Base-by-base conservation (phyloP, 2,113 vertebrate species). In the Microcebus tavaratra region DNA sequence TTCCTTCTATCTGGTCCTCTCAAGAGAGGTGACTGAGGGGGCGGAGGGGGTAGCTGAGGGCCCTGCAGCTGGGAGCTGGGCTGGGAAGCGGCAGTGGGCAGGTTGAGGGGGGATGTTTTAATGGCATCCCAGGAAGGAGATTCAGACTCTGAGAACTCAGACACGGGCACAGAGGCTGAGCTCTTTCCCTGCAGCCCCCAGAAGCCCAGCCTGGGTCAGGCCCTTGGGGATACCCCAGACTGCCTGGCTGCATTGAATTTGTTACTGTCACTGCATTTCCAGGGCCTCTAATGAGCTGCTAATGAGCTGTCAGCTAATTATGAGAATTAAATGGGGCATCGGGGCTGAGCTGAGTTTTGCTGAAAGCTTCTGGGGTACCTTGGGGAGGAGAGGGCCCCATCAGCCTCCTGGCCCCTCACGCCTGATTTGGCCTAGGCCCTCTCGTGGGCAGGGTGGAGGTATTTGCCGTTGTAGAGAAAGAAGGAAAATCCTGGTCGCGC, bases 231-330 rank as follows among this genome's bases (percentile, higher is more conserved):
- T 18, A 67, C 75, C 91, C 96, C 76, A 90, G 96, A 96, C 96
- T 98, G 97, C 55, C 96, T 98, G 98, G 98, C 97, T 98, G 95
- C 96, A 96, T 96, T 95, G 94, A 97, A 98, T 98, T 98, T 98
- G 97, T 98, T 98, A 98, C 97, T 98, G 98, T 98, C 85, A 65
- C 87, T 63, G 96, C 93, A 97, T 98, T 98, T 98, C 96, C 96
- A 98, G 94, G 97, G 92, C 92, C 98, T 97, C 97, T 99, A 98
- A 98, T 98, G 97, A 98, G 98, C 97, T 98, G 97, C 97, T 99
- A 98, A 99, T 98, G 98, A 98, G 98, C 98, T 98, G 98, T 97
- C 98, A 98, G 98, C 97, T 98, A 98, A 90, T 98, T 98, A 98
- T 98, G 98, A 98, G 98, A 98, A 98, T 98, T 98, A 98, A 98